Conservation (phyloP, 1,140 invertebrate species). For the Archegozetes longisetosus region DNA sequence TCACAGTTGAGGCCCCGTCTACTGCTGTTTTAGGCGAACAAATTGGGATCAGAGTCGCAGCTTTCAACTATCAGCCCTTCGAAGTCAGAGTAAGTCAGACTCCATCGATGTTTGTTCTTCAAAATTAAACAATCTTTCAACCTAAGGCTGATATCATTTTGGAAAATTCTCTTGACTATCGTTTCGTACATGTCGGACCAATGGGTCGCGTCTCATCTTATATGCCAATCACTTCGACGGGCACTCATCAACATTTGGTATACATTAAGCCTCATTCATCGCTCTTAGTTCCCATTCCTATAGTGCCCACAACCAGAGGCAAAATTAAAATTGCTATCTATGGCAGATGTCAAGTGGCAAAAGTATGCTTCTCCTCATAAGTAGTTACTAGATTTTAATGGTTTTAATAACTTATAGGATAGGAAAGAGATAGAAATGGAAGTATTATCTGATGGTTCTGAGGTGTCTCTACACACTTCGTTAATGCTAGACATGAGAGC, state of each 20-base stretch:
- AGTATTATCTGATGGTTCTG: constrained; percentile 36
- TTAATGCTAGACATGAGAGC: constrained; percentile 41
- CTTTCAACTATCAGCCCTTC: constrained; percentile 37
- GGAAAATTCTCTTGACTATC: constrained; percentile 32
- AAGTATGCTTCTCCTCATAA: constrained; percentile 25
- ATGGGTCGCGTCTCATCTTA: constrained; percentile 38
- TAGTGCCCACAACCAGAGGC: constrained; percentile 30
- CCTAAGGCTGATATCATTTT: constrained; percentile 32
- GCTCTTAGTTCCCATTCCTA: constrained; percentile 30
- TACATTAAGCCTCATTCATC: constrained; percentile 23
- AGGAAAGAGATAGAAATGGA: constrained; percentile 16
- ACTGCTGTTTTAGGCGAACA: constrained; percentile 39
- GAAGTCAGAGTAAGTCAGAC: constrained; percentile 22
- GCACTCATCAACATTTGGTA: constrained; percentile 30
- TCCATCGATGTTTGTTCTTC: not conserved
- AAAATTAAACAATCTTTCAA: not conserved
- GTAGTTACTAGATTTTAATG: not conserved
- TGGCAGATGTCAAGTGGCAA: constrained; percentile 37
- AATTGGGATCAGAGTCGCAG: constrained; percentile 35
- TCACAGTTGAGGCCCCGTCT: constrained; percentile 36
- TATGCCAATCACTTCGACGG: constrained; percentile 27
- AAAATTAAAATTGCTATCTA: constrained; percentile 35
- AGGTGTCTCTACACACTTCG: constrained; percentile 41
- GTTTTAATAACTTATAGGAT: not conserved
- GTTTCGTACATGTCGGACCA: constrained; percentile 39